These are phyloP conservation scores for Cryptotis parvus DNA, from an alignment of 2,113 vertebrate genomes.

Conservation along the genomic window DNA sequence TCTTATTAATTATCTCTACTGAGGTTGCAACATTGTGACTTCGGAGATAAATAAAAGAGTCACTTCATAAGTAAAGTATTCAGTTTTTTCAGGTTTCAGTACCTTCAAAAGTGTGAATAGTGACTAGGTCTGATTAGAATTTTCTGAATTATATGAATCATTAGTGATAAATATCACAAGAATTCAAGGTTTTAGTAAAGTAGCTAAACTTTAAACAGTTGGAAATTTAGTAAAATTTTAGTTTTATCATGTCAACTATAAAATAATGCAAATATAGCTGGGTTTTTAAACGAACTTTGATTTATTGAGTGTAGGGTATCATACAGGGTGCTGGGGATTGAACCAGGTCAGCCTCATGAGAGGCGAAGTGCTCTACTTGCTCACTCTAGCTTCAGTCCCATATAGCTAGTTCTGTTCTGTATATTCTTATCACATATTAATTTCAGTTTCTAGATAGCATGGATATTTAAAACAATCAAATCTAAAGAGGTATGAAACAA, in stretches of 20 bases:
- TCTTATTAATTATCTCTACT: conserved; percentile 72
- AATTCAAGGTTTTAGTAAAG: conserved; percentile 22
- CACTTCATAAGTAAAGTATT: conserved; percentile 64
- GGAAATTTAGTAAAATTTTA: conserved; percentile 58
- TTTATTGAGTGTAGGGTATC: no score
- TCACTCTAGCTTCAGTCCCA: no score
- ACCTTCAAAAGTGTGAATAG: conserved; percentile 28
- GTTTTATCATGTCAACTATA: conserved; percentile 14
- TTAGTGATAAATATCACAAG: conserved; percentile 24
- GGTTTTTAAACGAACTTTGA: no score
- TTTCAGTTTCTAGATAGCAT: no score
- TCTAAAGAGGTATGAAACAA: neutral
- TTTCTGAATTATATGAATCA: conserved; percentile 32
- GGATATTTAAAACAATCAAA: no score
- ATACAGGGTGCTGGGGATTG: no score
- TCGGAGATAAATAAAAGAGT: conserved; percentile 66
- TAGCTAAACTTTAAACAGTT: no score
- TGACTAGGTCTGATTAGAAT: conserved; percentile 45
- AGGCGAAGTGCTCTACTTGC: no score
- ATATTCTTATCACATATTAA: neutral
- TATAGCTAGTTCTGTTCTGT: neutral
- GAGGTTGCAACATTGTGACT: conserved; percentile 58
- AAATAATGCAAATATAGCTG: no score
- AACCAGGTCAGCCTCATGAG: no score
- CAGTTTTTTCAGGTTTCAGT: conserved; percentile 53